Base-by-base conservation (phyloP, 2,797 vertebrate genomes). In the Taeniopygia guttata region DNA sequence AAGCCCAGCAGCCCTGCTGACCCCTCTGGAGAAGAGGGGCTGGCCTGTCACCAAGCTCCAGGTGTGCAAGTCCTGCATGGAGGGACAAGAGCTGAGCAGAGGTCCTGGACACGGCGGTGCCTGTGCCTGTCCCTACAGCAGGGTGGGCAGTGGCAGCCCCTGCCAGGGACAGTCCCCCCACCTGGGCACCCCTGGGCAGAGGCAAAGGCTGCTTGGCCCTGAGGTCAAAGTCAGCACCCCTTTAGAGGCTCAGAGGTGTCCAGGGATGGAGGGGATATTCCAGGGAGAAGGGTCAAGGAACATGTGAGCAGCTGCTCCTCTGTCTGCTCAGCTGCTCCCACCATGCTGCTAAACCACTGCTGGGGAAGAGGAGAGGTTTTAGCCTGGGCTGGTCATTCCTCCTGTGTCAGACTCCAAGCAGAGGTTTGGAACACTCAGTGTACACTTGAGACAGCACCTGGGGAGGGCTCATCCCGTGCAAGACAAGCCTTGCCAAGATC, bases 21-120 rank as follows among this genome's bases (percentile, higher is more conserved):
- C 30, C 48, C 11, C 29, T 20, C n/a, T 36, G 83, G 76, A 51
- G 77, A 59, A 52, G 21, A 52, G 67, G 3, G 51, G 20, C 67
- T 69, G 81, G 60, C 34, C 23, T 74, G 2, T 12, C 51, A 26
- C 48, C 73, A 64, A 52, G 22, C 26, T n/a, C 25, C 17, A 29
- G 72, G 55, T 4, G 27, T 10, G 58, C 55, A 32, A 25, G 49
- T 22, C 8, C 1, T 11, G 3, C 20, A 19, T 23, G 59, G 38
- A 51, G 34, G 43, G 58, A 84, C 0, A 0, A 69, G 45, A 49
- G 45, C 11, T 42, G n/a, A 64, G 3, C 8, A 43, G 72, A 46
- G 43, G 34, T 15, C 51, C 66, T 0, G 2, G 66, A 16, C 2
- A 54, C 10, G 7, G 3, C 0, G 0, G 29, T 49, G n/a, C 66